Evolutionary conservation across 2,797 vertebrate species (phyloP).

Genomic region (Vultur gryphus): DNA sequence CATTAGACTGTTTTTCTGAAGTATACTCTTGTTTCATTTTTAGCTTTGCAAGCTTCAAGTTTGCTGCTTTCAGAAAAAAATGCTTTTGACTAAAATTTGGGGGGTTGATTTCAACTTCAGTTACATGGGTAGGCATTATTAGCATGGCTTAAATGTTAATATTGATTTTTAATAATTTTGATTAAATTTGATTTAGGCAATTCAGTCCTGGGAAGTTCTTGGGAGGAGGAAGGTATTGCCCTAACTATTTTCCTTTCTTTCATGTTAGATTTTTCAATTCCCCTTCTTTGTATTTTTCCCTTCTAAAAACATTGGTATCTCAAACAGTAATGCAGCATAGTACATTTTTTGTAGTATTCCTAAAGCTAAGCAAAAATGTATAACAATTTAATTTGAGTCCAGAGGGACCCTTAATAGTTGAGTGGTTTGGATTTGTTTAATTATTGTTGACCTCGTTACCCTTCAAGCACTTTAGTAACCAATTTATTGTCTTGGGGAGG

Average conservation of each 20-base stretch:
- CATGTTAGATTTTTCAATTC: background rate
- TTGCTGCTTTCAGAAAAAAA: background rate
- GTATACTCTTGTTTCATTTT: background rate
- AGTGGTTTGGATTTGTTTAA: slow-evolving; percentile 24
- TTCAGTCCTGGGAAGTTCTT: background rate
- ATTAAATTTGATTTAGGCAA: slow-evolving; percentile 23
- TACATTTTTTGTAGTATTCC: background rate
- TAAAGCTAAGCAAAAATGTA: background rate
- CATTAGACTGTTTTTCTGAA: background rate
- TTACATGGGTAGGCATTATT: background rate
- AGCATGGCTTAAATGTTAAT: background rate
- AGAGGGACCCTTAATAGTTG: background rate
- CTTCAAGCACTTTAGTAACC: background rate
- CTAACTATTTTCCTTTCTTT: background rate
- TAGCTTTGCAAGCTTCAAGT: background rate
- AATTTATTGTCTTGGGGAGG: background rate
- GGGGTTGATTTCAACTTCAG: slow-evolving; percentile 2
- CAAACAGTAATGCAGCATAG: background rate
- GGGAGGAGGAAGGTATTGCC: background rate
- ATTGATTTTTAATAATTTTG: background rate
- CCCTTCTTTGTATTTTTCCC: background rate
- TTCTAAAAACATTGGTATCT: background rate
- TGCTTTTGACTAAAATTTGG: background rate
- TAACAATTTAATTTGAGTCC: background rate
- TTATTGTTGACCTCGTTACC: slow-evolving; percentile 41